phyloP scores from a whole-genome alignment of 2,888 invertebrate genomes.

The Yponomeuta evonymella region DNA sequence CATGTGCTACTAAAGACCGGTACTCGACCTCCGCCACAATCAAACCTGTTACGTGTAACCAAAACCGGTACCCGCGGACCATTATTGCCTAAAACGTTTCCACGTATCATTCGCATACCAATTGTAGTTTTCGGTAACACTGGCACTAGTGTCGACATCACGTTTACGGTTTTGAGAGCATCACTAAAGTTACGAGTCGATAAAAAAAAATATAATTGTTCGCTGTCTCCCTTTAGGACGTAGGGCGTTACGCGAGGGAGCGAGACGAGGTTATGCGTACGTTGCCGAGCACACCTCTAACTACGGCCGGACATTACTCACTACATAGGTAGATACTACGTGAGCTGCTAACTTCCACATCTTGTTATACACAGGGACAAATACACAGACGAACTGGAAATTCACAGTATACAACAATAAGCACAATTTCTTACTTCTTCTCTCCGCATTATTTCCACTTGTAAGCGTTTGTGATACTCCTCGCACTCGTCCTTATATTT shows the following conservation, averaged over 20 bases:
- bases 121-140: constrained; percentile 19
- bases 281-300: constrained; percentile 70
- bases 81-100: constrained; percentile 11
- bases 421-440: constrained; percentile 93
- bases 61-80: constrained; percentile 35
- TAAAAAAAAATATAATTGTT: constrained; percentile 49
- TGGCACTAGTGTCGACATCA: constrained; percentile 23
- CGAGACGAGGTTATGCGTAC: constrained; percentile 73
- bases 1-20: constrained; percentile 69
- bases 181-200: constrained; percentile 42
- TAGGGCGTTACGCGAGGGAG: constrained; percentile 51
- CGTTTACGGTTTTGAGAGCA: constrained; percentile 37
- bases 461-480: constrained; percentile 95
- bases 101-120: constrained; percentile 19
- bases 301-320: constrained; percentile 76
- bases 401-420: constrained; percentile 52
- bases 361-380: constrained; percentile 39
- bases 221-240: constrained; percentile 52
- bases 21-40: constrained; percentile 69
- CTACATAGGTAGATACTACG: constrained; percentile 68
- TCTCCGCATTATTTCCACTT: constrained; percentile 96
- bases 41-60: constrained; percentile 71
- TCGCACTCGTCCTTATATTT: constrained; percentile 98
- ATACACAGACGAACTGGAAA: constrained; percentile 35
- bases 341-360: constrained; percentile 59